Evolutionary conservation across 2,888 invertebrate genomes (phyloP), one percentile per base, ranked within the genome.

Genomic region (Operophtera brumata): DNA sequence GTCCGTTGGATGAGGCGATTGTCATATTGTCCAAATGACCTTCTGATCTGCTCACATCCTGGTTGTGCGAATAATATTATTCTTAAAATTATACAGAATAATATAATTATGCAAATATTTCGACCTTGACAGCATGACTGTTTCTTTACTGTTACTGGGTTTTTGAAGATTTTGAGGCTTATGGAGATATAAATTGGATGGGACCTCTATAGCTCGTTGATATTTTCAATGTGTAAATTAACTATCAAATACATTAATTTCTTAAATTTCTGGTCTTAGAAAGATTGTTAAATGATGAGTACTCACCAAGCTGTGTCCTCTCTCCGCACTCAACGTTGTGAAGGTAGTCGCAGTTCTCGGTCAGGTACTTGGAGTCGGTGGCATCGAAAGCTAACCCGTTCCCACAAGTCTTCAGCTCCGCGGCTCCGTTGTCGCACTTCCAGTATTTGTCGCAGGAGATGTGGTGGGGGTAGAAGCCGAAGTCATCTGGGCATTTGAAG

Each of bases 271-370:
- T 20, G 20, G 4, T 20, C 20, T 20, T 20, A 20, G 20, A 4
- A 20, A 20, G n/a, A n/a, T n/a, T n/a, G 26, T 26, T 1, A 26
- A 1, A 26, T 26, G 8, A 26, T 26, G 6, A 26, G 10, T 30
- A 81, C 92, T 92, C 79, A 96, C 96, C 97, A 69, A 97, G 91
- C 81, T 96, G 95, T 61, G 94, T 86, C 77, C 97, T 94, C 65
- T 96, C 96, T 44, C 96, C 96, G 78, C 97, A 97, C 71, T 97
- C 96, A 41, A 97, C 97, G 71, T 97, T 97, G 92, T 97, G 97
- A 69, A 96, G 93, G 91, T 97, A 97, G 88, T 97, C 97, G 84
- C 97, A 97, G 92, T 97, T 97, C 85, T 97, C 97, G 55, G 96
- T 96, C 77, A 96, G 91, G 92, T 94, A 97, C 91, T 97, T 97